Evolutionary conservation across 2,797 vertebrate species (phyloP), one percentile per base, ranked within the genome.

Genomic region (Nyctalus aviator): DNA sequence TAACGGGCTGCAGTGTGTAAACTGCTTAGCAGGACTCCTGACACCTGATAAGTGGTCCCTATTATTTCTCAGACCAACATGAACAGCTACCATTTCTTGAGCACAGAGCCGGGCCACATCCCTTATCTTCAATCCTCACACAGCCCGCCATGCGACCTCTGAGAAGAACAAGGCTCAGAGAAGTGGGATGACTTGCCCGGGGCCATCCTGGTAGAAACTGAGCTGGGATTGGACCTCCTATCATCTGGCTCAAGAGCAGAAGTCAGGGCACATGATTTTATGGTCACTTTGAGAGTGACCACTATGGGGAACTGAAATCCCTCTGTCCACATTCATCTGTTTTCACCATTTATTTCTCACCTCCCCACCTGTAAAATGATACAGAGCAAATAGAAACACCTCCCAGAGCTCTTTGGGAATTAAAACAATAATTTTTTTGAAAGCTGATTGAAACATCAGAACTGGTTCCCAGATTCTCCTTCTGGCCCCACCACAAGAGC

Each of bases 291-390:
- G 25, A 57, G 66, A 75, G 37, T 41, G 37, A 41, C 37, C 37
- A 41, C 6, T 71, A 81, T 11, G 13, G 32, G 21, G 44, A 77
- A 76, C 12, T 1, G 0, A 84, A 81, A 50, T 81, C 25, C 87
- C n/a, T 84, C 50, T 37, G 14, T 71, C 46, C 64, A 48, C 71
- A 32, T 81, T 68, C 35, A 46, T 85, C 84, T 88, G 37, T 46
- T 85, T 90, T 84, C 44, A 37, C 20, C 48, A n/a, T 79, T 59
- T 91, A 41, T 55, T 89, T 87, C 76, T 83, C 32, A 18, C 77
- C 87, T 92, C 46, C 48, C 23, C 14, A 10, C 50, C 32, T 44
- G 30, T 46, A 79, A 91, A 77, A 62, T 20, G 64, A 81, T 77
- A 55, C 32, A 53, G 30, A 21, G 37, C 46, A 72, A 92, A 85